Evolutionary conservation across 2,797 vertebrate species (phyloP).

Genomic region (Chiroxiphia lanceolata): DNA sequence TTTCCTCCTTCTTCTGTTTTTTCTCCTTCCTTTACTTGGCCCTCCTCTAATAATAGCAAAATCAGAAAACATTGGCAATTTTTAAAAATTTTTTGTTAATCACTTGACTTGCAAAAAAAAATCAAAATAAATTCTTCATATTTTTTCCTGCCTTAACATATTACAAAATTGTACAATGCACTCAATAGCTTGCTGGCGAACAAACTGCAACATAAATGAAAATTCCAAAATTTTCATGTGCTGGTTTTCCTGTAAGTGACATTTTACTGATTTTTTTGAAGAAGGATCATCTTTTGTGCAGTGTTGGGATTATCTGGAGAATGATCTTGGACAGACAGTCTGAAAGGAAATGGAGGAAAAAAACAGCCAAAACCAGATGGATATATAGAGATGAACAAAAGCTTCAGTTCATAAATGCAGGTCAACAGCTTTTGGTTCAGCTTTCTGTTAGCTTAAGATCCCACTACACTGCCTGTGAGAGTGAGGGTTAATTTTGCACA

Average conservation of each 20-base stretch:
- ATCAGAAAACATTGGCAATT: neutral
- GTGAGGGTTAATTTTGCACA: neutral
- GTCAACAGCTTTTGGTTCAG: neutral
- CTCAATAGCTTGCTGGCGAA: neutral
- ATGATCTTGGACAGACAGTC: neutral
- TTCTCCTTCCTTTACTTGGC: neutral
- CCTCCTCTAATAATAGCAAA: neutral
- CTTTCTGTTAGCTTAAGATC: neutral
- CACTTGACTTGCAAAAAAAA: neutral
- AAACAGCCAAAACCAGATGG: neutral
- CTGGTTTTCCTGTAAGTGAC: neutral
- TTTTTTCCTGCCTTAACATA: neutral
- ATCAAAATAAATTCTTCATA: neutral
- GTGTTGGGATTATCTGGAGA: neutral
- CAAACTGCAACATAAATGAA: neutral
- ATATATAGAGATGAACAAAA: neutral
- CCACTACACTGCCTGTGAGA: neutral
- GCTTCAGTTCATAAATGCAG: neutral
- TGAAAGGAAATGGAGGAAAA: neutral
- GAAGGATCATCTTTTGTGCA: neutral
- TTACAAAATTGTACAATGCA: neutral
- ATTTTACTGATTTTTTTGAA: neutral
- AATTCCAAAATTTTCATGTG: neutral
- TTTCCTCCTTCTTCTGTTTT: neutral
- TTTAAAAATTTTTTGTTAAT: neutral